A percentile compares a stretch with the other conserved stretches of the same genome.
Conservation (phyloP, 2,113 vertebrate genomes). For the Rattus rattus region DNA sequence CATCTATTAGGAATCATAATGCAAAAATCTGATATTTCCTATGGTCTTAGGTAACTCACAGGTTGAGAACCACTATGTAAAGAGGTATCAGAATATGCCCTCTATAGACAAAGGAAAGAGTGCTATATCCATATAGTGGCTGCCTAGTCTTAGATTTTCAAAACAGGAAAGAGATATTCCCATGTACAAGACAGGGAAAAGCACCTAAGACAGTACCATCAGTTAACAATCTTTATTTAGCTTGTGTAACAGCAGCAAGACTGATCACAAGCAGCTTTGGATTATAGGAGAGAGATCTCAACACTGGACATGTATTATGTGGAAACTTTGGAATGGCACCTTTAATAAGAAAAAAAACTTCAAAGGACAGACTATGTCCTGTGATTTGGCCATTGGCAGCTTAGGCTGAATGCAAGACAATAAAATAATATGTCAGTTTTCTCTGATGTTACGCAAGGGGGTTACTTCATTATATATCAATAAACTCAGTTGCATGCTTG, state of each 20-base stretch:
- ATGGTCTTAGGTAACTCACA: not conserved
- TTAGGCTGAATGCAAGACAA: not conserved
- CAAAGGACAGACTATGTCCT: not conserved
- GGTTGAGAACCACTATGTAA: not conserved
- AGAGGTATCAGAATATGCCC: fast-evolving
- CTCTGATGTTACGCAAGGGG: not conserved
- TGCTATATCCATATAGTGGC: not conserved
- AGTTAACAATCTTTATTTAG: not conserved
- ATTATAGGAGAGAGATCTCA: not conserved
- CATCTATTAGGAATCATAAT: not conserved
- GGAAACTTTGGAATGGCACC: not conserved
- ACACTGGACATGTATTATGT: not conserved
- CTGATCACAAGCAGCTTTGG: not conserved
- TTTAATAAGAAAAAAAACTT: not conserved
- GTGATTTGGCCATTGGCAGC: not conserved
- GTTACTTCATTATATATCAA: not conserved
- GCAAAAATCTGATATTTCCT: not conserved
- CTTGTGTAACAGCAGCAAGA: not conserved
- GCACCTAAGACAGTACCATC: not conserved
- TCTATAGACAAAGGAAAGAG: too few relatives aligned
- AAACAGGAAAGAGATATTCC: not conserved
- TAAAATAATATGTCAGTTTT: not conserved
- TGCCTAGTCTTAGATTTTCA: not conserved
- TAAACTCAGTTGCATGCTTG: not conserved
- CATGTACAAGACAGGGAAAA: not conserved